These are phyloP conservation scores for Cordilura impudica DNA, from an alignment of 2,888 invertebrate species.

Conservation along the genomic window DNA sequence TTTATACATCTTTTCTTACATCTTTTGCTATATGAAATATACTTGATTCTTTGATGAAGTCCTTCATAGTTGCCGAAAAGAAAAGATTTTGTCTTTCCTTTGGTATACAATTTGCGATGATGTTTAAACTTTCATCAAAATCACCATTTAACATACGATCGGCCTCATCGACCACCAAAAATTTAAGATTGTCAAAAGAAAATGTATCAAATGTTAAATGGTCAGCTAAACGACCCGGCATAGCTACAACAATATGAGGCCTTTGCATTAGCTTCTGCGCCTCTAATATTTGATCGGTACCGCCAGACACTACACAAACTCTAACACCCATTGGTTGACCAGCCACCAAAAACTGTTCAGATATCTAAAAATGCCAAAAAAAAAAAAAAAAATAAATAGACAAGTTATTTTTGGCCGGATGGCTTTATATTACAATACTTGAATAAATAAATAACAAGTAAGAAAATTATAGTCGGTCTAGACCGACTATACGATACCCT, in stretches of 20 bases:
- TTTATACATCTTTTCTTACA: conserved; percentile 76
- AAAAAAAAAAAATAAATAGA: conserved; percentile 60
- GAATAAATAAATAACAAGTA: too few species aligned
- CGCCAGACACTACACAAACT: conserved; percentile 94
- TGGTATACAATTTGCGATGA: conserved; percentile 88
- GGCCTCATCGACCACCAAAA: conserved; percentile 97
- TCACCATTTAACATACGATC: conserved; percentile 87
- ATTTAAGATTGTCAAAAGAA: conserved; percentile 87
- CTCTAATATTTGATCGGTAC: conserved; percentile 94
- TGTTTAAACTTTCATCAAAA: conserved; percentile 89
- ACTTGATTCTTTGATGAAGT: conserved; percentile 85
- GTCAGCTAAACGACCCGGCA: conserved; percentile 96
- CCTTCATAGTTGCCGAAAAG: conserved; percentile 97
- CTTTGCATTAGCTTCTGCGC: conserved; percentile 88
- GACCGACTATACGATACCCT: too few species aligned
- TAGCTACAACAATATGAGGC: conserved; percentile 97
- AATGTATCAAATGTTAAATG: conserved; percentile 92
- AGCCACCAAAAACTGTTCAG: conserved; percentile 94
- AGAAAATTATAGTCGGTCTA: too few species aligned
- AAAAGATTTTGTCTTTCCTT: conserved; percentile 90
- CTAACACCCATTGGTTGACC: conserved; percentile 92
- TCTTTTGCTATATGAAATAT: conserved; percentile 81
- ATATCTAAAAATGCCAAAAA: conserved; percentile 83
- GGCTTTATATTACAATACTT: too few species aligned
- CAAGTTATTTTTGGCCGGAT: too few species aligned